Conservation (phyloP, 1,140 invertebrate species). For the Doryteuthis pealeii region DNA sequence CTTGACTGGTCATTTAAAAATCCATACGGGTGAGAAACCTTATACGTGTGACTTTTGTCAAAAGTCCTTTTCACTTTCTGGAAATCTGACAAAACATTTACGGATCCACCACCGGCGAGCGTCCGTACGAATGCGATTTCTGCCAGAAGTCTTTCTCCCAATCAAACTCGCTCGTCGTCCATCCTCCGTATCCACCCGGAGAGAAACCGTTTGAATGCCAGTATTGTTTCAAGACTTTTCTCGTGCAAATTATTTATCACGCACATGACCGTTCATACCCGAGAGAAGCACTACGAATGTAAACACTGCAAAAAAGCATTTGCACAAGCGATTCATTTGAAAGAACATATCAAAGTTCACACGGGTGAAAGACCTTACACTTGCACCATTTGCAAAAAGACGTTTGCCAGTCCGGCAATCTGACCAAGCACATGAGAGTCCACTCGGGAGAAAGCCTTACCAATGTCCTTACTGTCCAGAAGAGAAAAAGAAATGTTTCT, state of each 20-base stretch:
- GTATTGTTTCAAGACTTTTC: slow-evolving; percentile 18
- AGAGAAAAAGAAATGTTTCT: slow-evolving; percentile 26
- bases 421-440: slow-evolving; percentile 92
- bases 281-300: slow-evolving; percentile 52
- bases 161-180: slow-evolving; percentile 42
- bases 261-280: slow-evolving; percentile 54
- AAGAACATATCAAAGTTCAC: slow-evolving; percentile 92
- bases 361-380: slow-evolving; percentile 29
- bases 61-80: not conserved
- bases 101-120: slow-evolving; percentile 51
- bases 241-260: slow-evolving; percentile 17
- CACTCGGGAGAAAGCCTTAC: slow-evolving; percentile 62
- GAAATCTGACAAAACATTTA: not conserved
- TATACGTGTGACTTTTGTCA: not conserved
- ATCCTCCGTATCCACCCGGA: slow-evolving; percentile 51
- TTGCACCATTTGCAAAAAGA: slow-evolving; percentile 20
- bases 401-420: slow-evolving; percentile 56
- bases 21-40: slow-evolving; percentile 56
- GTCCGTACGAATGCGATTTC: slow-evolving; percentile 52
- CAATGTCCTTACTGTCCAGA: slow-evolving; percentile 41
- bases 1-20: slow-evolving; percentile 49
- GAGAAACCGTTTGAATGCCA: slow-evolving; percentile 21
- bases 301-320: slow-evolving; percentile 48
- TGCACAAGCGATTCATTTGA: slow-evolving; percentile 71
- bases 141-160: slow-evolving; percentile 46